Conservation (phyloP, 2,797 vertebrate species). For the Spinus pinus region DNA sequence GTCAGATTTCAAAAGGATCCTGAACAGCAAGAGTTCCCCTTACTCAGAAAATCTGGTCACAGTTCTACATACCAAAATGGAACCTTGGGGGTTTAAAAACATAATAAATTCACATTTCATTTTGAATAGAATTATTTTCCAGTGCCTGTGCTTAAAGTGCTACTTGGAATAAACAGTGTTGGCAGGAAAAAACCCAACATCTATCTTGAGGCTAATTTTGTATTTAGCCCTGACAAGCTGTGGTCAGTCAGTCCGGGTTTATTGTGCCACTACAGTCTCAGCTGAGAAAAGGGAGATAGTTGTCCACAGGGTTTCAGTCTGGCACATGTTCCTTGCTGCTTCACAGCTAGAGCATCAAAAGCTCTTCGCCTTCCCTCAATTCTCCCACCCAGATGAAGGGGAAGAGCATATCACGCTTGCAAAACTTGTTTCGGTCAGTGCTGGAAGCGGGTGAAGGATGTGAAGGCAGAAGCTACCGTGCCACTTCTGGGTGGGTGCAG, state of each 20-base stretch:
- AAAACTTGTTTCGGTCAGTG: background rate
- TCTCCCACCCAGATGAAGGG: background rate
- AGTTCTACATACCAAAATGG: background rate
- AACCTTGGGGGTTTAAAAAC: background rate
- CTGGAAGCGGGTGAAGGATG: background rate
- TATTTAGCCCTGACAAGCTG: background rate
- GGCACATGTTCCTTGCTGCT: background rate
- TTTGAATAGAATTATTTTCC: background rate
- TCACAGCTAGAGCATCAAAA: background rate
- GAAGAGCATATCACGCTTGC: rapidly evolving
- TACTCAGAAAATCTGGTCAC: background rate
- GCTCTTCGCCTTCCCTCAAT: background rate
- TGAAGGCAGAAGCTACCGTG: background rate
- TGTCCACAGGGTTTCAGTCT: background rate
- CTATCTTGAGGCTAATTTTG: background rate
- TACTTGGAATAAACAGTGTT: background rate
- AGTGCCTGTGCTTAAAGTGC: background rate
- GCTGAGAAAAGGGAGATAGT: background rate
- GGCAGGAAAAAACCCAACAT: background rate
- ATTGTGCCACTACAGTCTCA: background rate
- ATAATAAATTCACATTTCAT: background rate
- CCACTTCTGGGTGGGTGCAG: background rate
- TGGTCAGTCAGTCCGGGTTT: background rate
- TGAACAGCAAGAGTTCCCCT: background rate
- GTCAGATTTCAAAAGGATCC: background rate